Base-by-base conservation (phyloP, 2,888 invertebrate genomes). In the Liopterus haemorrhoidalis region DNA sequence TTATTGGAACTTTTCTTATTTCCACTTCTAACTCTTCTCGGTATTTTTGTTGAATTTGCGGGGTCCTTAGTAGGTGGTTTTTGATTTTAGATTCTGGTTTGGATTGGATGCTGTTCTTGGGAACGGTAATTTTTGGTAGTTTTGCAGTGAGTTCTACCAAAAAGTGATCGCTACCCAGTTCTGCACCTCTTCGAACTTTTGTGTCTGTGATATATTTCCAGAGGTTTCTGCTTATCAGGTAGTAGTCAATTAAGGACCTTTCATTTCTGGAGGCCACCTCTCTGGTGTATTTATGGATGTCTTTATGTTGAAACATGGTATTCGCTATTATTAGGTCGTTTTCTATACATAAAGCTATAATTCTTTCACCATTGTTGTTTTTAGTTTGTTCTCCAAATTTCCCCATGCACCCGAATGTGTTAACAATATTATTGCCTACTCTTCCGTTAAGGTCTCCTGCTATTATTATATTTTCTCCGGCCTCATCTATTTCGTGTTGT, bases 341-440 rank as follows among this genome's bases (percentile, higher is more conserved):
- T 9, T 12, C 22, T 3, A 32, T 27, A 14, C 32, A 41, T 6
- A 32, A 22, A 20, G 31, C 32, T 3, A 41, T 41, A 21, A 41
- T 2, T 41, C 31, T 41, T 19, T 24, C 12, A n/a, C 22, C 32
- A 9, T 41, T 41, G 24, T 41, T 41, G 15, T 31, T 32, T 15
- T 15, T 41, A 4, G 8, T 31, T 22, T 16, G n/a, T 41, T 21
- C 32, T 15, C 33, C 32, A n/a, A 22, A 14, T 6, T 21, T 41
- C 2, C 41, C 33, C 5, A 41, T 31, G n/a, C 18, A 14, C n/a
- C 8, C n/a, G 22, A 4, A n/a, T 15, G 25, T 16, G 6, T 25
- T 18, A 15, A n/a, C n/a, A 16, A 22, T 31, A 24, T 9, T 19
- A 8, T 21, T 41, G 3, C 33, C 32, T 14, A 41, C 41, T 15